phyloP scores from a whole-genome alignment of 2,888 invertebrate genomes.

The Catocala fraxini region DNA sequence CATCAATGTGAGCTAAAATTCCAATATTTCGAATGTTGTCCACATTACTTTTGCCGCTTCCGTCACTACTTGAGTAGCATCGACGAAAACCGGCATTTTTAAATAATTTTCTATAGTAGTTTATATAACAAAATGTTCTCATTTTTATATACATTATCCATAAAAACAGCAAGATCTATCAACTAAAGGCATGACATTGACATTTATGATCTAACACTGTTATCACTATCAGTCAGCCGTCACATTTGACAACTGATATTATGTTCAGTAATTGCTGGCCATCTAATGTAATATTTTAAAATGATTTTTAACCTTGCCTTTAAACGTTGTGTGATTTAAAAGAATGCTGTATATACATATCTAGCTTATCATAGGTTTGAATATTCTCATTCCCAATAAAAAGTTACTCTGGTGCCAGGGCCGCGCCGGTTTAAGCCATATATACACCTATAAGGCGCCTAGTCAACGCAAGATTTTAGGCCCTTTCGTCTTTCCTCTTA shows the following conservation, averaged over 20 bases:
- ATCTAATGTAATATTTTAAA: too few relatives aligned
- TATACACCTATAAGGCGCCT: too few relatives aligned
- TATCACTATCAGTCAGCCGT: background rate
- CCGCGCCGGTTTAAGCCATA: too few relatives aligned
- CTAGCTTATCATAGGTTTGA: too few relatives aligned
- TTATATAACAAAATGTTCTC: slow-evolving; percentile 68
- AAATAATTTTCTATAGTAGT: slow-evolving; percentile 73
- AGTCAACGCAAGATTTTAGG: too few relatives aligned
- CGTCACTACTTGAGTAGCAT: slow-evolving; percentile 57
- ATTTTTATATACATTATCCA: slow-evolving; percentile 46
- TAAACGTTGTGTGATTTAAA: too few relatives aligned
- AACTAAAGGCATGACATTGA: background rate
- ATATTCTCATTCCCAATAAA: too few relatives aligned
- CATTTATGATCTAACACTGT: background rate
- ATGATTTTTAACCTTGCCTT: too few relatives aligned
- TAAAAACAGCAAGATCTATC: slow-evolving; percentile 1
- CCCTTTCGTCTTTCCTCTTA: too few relatives aligned
- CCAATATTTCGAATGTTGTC: slow-evolving; percentile 94
- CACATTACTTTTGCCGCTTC: slow-evolving; percentile 51
- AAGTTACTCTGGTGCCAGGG: too few relatives aligned
- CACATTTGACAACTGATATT: background rate
- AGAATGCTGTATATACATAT: too few relatives aligned
- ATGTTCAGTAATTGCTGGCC: background rate
- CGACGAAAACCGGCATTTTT: slow-evolving; percentile 65
- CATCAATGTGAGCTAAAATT: slow-evolving; percentile 97